Conservation (phyloP, 2,888 invertebrate species). For the Raillietiella orientalis region DNA sequence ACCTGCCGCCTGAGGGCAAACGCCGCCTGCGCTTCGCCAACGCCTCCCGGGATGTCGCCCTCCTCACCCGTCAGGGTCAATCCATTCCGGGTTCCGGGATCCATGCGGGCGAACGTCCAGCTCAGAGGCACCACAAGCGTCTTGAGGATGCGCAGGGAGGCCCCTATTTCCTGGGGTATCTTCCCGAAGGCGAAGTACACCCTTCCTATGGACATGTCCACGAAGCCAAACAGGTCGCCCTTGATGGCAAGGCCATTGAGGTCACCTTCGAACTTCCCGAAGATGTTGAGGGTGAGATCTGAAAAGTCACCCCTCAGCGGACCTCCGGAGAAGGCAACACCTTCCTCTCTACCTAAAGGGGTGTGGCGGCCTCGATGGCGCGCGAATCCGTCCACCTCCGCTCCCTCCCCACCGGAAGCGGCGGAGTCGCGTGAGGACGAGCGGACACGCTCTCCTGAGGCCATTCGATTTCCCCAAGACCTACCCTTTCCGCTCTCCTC, state of each 20-base stretch:
- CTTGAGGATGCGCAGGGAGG: slow-evolving; percentile 45
- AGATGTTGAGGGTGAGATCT: slow-evolving; percentile 55
- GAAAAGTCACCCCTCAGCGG: too few relatives aligned
- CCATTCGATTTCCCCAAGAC: too few relatives aligned
- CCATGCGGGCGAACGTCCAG: slow-evolving; percentile 62
- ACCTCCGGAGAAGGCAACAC: too few relatives aligned
- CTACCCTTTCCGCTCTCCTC: too few relatives aligned
- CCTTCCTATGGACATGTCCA: slow-evolving; percentile 53
- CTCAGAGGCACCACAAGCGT: slow-evolving; percentile 55
- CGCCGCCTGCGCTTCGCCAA: neutral
- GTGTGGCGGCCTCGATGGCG: too few relatives aligned
- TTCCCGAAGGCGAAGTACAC: slow-evolving; percentile 68
- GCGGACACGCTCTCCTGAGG: too few relatives aligned
- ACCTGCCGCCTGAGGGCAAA: slow-evolving; percentile 27
- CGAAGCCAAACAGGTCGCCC: slow-evolving; percentile 61
- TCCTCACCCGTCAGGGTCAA: slow-evolving; percentile 38
- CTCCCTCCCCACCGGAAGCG: too few relatives aligned
- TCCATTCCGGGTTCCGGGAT: slow-evolving; percentile 43
- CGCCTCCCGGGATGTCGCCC: neutral
- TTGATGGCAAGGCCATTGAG: slow-evolving; percentile 40
- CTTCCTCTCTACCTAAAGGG: too few relatives aligned
- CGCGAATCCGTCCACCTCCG: too few relatives aligned
- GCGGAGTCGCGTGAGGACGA: too few relatives aligned
- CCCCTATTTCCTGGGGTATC: slow-evolving; percentile 35
- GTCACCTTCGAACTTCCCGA: slow-evolving; percentile 51